Percentiles rank a stretch among this genome's conserved stretches.
Evolutionary conservation across 2,888 invertebrate genomes (phyloP).

Genomic region (Fragum sueziense): DNA sequence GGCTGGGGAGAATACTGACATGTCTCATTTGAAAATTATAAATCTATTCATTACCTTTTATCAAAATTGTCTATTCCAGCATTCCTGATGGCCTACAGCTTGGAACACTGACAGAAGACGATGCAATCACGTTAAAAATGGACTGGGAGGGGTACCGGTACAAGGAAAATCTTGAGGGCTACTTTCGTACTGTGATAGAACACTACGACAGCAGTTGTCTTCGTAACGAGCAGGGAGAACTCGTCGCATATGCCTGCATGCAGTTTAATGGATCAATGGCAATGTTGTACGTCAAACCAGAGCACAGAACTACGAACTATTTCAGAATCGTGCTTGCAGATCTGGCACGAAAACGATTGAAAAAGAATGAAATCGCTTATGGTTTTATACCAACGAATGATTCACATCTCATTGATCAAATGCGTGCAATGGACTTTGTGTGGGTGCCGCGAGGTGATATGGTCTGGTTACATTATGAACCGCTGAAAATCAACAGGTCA

Average conservation of each 20-base stretch:
- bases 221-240: slow-evolving; percentile 63
- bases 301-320: slow-evolving; percentile 69
- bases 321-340: slow-evolving; percentile 72
- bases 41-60: too few species aligned
- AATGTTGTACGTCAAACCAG: slow-evolving; percentile 73
- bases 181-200: slow-evolving; percentile 71
- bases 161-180: slow-evolving; percentile 69
- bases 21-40: too few species aligned
- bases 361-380: slow-evolving; percentile 70
- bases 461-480: slow-evolving; percentile 69
- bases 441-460: slow-evolving; percentile 77
- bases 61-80: slow-evolving; percentile 51
- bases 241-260: slow-evolving; percentile 76
- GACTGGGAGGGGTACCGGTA: slow-evolving; percentile 71
- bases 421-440: slow-evolving; percentile 72
- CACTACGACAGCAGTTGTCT: slow-evolving; percentile 75
- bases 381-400: slow-evolving; percentile 74
- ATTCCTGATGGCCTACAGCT: slow-evolving; percentile 70
- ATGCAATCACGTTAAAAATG: slow-evolving; percentile 62
- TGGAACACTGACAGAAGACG: slow-evolving; percentile 64
- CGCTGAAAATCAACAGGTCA: slow-evolving; percentile 43
- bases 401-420: slow-evolving; percentile 67
- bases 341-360: slow-evolving; percentile 68
- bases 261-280: slow-evolving; percentile 78
- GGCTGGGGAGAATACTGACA: too few species aligned